phyloP scores from a whole-genome alignment of 30 jellyfish, hydroid and myxozoan species.

The Aurelia sp. region DNA sequence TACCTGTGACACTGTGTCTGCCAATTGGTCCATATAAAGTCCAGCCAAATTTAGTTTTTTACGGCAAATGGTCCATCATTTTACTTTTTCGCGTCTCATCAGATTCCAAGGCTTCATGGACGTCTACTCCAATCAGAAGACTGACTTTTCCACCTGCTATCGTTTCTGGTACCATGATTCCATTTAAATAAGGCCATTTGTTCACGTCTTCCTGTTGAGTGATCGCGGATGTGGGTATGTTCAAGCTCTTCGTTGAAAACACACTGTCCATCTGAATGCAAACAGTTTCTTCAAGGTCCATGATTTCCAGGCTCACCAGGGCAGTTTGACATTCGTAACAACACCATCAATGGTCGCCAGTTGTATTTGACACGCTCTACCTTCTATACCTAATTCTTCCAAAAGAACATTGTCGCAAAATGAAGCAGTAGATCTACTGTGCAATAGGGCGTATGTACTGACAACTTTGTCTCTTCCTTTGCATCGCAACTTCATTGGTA shows the following conservation, averaged over 20 bases:
- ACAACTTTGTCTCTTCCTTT: background rate
- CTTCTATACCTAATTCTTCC: slow-evolving; percentile 27
- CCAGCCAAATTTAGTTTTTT: background rate
- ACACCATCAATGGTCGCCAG: slow-evolving; percentile 49
- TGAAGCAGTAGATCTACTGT: slow-evolving; percentile 50
- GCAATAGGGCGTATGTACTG: slow-evolving; percentile 39
- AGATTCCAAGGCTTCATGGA: background rate
- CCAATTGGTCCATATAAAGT: background rate
- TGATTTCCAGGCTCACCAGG: slow-evolving; percentile 31
- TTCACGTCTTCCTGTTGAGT: slow-evolving; percentile 54
- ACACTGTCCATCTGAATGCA: slow-evolving; percentile 46
- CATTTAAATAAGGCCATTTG: slow-evolving; percentile 15
- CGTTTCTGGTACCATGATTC: background rate
- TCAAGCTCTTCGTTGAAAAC: slow-evolving; percentile 34
- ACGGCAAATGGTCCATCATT: background rate
- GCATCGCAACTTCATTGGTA: slow-evolving; percentile 36
- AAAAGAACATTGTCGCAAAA: slow-evolving; percentile 26
- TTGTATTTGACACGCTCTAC: slow-evolving; percentile 44
- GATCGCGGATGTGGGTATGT: slow-evolving; percentile 29
- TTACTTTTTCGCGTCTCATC: background rate
- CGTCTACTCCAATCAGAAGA: background rate
- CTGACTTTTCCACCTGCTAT: background rate
- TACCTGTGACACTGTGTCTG: background rate
- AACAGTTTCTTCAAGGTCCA: slow-evolving; percentile 30
- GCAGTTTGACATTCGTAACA: slow-evolving; percentile 12